Conservation (phyloP, 2,888 invertebrate species). For the Adineta ricciae region DNA sequence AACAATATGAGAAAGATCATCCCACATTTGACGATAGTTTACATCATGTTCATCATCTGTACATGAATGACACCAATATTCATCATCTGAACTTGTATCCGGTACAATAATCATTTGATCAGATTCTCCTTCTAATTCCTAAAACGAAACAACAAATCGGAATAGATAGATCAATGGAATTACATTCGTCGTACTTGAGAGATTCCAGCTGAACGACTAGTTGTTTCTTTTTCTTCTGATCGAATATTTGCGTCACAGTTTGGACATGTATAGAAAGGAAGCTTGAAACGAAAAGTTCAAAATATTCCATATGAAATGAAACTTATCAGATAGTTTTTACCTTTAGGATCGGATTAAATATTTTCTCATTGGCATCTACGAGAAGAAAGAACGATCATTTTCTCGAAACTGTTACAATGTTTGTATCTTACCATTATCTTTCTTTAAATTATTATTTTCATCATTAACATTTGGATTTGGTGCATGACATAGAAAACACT, state of each 20-base stretch:
- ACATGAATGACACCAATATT: constrained; percentile 11
- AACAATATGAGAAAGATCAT: background rate
- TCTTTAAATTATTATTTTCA: constrained; percentile 12
- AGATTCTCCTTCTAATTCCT: background rate
- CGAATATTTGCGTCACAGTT: background rate
- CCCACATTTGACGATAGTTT: background rate
- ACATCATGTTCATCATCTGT: background rate
- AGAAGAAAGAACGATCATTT: background rate
- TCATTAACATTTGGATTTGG: constrained; percentile 10
- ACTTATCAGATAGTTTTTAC: background rate
- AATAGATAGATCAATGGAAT: too few relatives aligned
- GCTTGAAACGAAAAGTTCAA: background rate
- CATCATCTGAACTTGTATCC: background rate
- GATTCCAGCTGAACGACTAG: background rate
- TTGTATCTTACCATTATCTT: constrained; percentile 1
- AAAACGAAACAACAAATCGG: background rate
- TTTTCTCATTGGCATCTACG: background rate
- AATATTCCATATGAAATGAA: background rate
- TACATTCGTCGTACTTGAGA: background rate
- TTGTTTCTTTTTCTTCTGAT: background rate
- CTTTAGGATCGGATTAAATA: background rate
- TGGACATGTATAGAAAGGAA: constrained; percentile 7
- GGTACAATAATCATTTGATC: constrained; percentile 2
- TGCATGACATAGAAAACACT: constrained; percentile 6
- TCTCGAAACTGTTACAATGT: background rate